Base-by-base conservation (phyloP, 2,888 invertebrate species). In the Acanthosepion esculentum region DNA sequence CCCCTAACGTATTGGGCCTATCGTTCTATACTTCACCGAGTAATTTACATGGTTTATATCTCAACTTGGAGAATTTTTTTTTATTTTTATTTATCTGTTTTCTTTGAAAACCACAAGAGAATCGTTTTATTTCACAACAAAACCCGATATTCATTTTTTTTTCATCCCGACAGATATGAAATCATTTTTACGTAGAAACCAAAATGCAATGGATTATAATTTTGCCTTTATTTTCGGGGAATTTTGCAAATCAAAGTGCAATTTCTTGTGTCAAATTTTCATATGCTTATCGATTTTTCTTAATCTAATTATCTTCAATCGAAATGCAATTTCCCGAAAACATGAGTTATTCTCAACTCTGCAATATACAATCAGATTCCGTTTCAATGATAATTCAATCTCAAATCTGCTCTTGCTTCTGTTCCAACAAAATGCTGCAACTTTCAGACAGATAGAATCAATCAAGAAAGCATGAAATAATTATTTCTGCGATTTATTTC, bases 341-440 rank as follows among this genome's bases (percentile, higher is more conserved):
- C 78, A 78, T 78, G 78, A 78, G 78, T 78, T 78, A 78, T 78
- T 78, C 78, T n/a, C 78, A 78, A 78, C n/a, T 78, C n/a, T 78
- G n/a, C n/a, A 78, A 78, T 78, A 78, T 78, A 78, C 78, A 78
- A 78, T 78, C 78, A n/a, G 78, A 78, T 78, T n/a, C 23, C n/a
- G 78, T n/a, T 78, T 12, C 15, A n/a, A 5, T 33, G 78, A 78
- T 78, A 78, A 78, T 78, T 78, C 78, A 78, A 78, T 78, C n/a
- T 78, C n/a, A n/a, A 33, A n/a, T 78, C 78, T 78, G n/a, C n/a
- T n/a, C 15, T 15, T 10, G 78, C 33, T 78, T 78, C 78, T 18
- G 78, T 78, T 78, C 5, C 8, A 33, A 78, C 78, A 78, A 78
- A 78, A n/a, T 15, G 15, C 33, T n/a, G 12, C 0, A 23, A 29